Base-by-base conservation (phyloP, 2,888 invertebrate genomes). In the Agapostemon virescens region DNA sequence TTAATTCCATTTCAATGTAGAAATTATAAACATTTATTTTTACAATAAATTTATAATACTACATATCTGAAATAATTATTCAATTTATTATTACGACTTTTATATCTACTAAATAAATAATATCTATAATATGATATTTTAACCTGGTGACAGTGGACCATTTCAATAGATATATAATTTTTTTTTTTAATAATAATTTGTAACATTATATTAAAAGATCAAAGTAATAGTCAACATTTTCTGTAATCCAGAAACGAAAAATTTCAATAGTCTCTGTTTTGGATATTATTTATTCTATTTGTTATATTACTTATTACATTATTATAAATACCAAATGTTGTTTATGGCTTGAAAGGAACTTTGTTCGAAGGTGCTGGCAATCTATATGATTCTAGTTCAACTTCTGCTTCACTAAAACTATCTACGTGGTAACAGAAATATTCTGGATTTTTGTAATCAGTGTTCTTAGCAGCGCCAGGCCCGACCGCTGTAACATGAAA, bases 361-460 rank as follows among this genome's bases (percentile, higher is more conserved):
- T 93, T 81, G 67, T 95, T 94, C 5, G 96, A 96, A 55, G 98
- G 98, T 91, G 97, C 97, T 30, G 97, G 96, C 76, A 96, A 94
- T 89, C 98, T 94, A 89, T 94, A 96, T 89, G 96, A 95, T 2
- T 95, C 94, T 96, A 98, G 96, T 93, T 97, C 97, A 33, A 97
- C 94, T 93, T 98, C 97, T 69, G 97, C 96, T 93, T 98, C 97
- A 87, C 95, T 96, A 90, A 95, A 98, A 86, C 96, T 96, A 87
- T 94, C 95, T 63, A 94, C 94, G 89, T 97, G 95, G 89, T 97
- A 98, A 85, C 95, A 95, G 89, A 95, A 98, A 92, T 98, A 98
- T 93, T 98, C 98, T 0, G 97, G 97, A 82, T 97, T 97, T 93
- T 97, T 97, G 91, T 98, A 98, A 0, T 95, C 94, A 15, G 95